A percentile compares a stretch with the other conserved stretches of the same genome.
These are phyloP conservation scores for Paraescarpia echinospica DNA, from an alignment of 1,140 invertebrate species.

Conservation along the genomic window DNA sequence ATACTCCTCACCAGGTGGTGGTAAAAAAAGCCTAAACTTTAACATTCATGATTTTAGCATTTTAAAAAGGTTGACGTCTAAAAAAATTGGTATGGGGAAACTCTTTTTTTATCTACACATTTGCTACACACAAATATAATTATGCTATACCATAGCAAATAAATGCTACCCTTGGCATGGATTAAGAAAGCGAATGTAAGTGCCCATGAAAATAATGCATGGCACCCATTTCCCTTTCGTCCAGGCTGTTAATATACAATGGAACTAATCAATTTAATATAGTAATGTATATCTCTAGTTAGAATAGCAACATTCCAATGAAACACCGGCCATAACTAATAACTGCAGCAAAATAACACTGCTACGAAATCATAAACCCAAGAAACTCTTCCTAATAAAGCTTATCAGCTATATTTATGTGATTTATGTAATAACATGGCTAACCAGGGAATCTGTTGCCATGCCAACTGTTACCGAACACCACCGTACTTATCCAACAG, in stretches of 20 bases:
- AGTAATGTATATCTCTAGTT: not conserved
- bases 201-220: not conserved
- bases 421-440: not conserved
- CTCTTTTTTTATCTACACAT: not conserved
- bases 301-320: not conserved
- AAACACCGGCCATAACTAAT: not conserved
- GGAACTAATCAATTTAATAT: not conserved
- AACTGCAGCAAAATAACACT: not conserved
- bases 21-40: not conserved
- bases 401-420: not conserved
- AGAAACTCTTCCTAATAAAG: not conserved
- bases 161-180: not conserved
- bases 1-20: not conserved
- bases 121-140: not conserved
- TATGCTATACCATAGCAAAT: not conserved
- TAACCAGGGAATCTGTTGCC: no score
- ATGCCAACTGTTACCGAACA: no score
- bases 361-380: not conserved
- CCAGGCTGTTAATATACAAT: not conserved
- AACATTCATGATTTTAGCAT: not conserved
- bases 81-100: not conserved
- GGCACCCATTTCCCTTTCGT: not conserved
- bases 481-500: not conserved
- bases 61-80: not conserved
- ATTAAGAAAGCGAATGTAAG: not conserved